Evolutionary conservation across 2,888 invertebrate genomes (phyloP).

Genomic region (Nymphalis polychloros): DNA sequence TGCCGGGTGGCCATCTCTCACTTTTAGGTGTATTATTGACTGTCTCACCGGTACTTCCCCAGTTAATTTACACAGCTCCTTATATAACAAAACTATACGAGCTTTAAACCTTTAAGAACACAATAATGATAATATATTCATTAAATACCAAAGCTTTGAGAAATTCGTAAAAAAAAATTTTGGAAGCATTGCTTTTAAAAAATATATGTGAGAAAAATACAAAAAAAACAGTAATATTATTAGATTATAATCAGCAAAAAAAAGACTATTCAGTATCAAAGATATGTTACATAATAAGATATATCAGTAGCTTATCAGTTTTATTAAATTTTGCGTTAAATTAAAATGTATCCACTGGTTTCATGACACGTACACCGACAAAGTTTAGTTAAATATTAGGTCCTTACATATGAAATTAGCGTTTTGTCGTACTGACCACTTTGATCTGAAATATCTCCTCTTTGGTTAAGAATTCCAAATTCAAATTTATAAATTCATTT

Average conservation of each 20-base stretch:
- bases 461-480: too few relatives aligned
- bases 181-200: neutral
- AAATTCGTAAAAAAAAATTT: too few relatives aligned
- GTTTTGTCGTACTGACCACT: too few relatives aligned
- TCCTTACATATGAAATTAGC: too few relatives aligned
- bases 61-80: slow-evolving; percentile 53
- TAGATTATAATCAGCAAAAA: neutral
- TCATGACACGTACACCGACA: neutral
- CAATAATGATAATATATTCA: neutral
- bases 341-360: too few relatives aligned
- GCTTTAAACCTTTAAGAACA: slow-evolving; percentile 53
- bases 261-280: neutral
- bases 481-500: too few relatives aligned
- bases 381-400: neutral
- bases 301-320: neutral
- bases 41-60: slow-evolving; percentile 49
- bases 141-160: too few relatives aligned
- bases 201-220: neutral
- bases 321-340: too few relatives aligned
- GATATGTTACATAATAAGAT: neutral
- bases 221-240: too few relatives aligned
- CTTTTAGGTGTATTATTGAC: slow-evolving; percentile 50
- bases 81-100: slow-evolving; percentile 53
- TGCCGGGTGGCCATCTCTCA: slow-evolving; percentile 50
- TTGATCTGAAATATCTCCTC: too few relatives aligned